Base-by-base conservation (phyloP, 35 echinoderm and acorn worm genomes). In the Ophiothrix spiculata region DNA sequence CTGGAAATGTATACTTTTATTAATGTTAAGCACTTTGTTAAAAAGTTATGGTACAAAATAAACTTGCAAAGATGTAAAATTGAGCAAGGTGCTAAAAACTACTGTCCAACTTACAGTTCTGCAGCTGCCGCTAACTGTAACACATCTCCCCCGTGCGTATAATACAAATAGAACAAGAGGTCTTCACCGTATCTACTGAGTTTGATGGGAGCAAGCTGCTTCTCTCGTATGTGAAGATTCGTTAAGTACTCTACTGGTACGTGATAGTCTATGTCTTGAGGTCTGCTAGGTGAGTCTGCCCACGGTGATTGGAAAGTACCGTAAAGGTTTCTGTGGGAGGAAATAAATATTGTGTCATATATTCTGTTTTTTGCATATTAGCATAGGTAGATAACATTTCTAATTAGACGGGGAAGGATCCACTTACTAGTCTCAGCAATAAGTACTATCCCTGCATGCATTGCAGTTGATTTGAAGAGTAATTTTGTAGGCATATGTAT, bases 71-170 rank as follows among this genome's bases (percentile, higher is more conserved):
- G n/a, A n/a, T n/a, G n/a, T n/a, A n/a, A n/a, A n/a, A n/a, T n/a
- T n/a, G n/a, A n/a, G n/a, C n/a, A n/a, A n/a, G n/a, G n/a, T n/a
- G n/a, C n/a, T n/a, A n/a, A n/a, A n/a, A n/a, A n/a, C n/a, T n/a
- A n/a, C n/a, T n/a, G n/a, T n/a, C n/a, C n/a, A n/a, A 93, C 94
- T 97, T 88, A 97, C 95, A 98, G 32, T 94, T 99, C 92, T 73
- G 96, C 96, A 36, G 92, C 92, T 32, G 89, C 89, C 46, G 96
- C 96, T 75, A 94, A 75, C 80, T 94, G 92, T 87, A 99, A 80
- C 1, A 99, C 92, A 87, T 99, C 96, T n/a, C 95, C 96, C 75
- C 96, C 96, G 49, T 94, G 96, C 12, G 96, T 94, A 80, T 99
- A 99, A 85, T 99, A 99, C 1, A 99, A 76, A 78, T 99, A 90